Conservation (phyloP, 2,797 vertebrate species). For the Gymnothorax reevesii region DNA sequence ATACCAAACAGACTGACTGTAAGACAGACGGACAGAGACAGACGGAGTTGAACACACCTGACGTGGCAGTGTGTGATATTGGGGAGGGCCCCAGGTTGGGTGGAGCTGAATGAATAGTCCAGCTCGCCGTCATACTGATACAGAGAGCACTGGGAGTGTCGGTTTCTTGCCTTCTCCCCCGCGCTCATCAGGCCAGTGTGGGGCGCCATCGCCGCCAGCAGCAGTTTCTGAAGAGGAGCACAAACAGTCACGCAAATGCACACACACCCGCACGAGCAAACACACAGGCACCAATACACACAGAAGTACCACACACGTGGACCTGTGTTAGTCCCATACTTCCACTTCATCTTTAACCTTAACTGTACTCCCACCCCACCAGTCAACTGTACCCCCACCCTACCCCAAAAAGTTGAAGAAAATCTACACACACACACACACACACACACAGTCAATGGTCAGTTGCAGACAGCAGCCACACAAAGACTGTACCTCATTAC, state of each 20-base stretch:
- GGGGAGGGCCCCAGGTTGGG: conserved; percentile 83
- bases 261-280: conserved; percentile 18
- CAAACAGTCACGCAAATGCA: conserved; percentile 23
- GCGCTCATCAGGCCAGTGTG: conserved; percentile 77
- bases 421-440: not conserved
- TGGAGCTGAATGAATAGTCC: conserved; percentile 77
- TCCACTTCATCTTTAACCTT: no score
- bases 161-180: conserved; percentile 85
- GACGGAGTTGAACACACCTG: conserved; percentile 67
- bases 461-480: no score
- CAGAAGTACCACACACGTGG: no score
- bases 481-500: no score
- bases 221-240: conserved; percentile 71
- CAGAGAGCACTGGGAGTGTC: conserved; percentile 85
- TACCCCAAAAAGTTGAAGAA: not conserved
- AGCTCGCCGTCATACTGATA: conserved; percentile 76
- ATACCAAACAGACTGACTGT: not conserved
- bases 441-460: not conserved
- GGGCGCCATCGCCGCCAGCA: conserved; percentile 91
- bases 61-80: conserved; percentile 77
- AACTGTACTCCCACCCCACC: no score
- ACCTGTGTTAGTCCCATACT: no score
- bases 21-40: not conserved
- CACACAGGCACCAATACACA: not conserved
- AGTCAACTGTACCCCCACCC: no score